Evolutionary conservation across 2,888 invertebrate species (phyloP), one percentile per base, ranked within the genome.

Genomic region (Sericinus montela): DNA sequence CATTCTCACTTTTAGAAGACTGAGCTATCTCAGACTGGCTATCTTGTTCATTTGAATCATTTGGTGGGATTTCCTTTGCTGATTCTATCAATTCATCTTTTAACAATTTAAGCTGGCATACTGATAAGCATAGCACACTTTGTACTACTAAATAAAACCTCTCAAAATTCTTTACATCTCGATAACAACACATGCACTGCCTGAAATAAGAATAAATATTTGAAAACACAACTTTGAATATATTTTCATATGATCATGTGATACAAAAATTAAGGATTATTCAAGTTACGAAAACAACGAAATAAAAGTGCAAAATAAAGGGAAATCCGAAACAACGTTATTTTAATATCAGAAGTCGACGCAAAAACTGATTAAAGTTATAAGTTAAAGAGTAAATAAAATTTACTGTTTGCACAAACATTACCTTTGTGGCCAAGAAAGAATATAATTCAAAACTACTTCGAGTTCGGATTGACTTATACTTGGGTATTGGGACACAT

Each of bases 181-280:
- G 92, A 81, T 96, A 97, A 82, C 97, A 95, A 83, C 98, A 98
- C 94, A 97, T 96, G 75, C 98, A 98, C 89, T 98, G 97, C 75
- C 97, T 96, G 80, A 37, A 48, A 45, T 11, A 38, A 13, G 45
- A 29, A 11, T 11, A 32, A 11, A 1, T 11, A 30, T n/a, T n/a
- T 32, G 2, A 19, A 19, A 19, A 5, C 2, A 19, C 19, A n/a
- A n/a, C n/a, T n/a, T n/a, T n/a, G n/a, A n/a, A n/a, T n/a, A n/a
- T n/a, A n/a, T n/a, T n/a, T n/a, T n/a, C n/a, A n/a, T n/a, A n/a
- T n/a, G n/a, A n/a, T n/a, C n/a, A n/a, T n/a, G n/a, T n/a, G n/a
- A n/a, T n/a, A n/a, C n/a, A n/a, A n/a, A n/a, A n/a, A 19, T 5
- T 19, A 3, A 19, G 19, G 5, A 19, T 19, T 19, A 19, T 2